Evolutionary conservation across 2,113 vertebrate genomes (phyloP), one percentile per base, ranked within the genome.

Genomic region (cat (Felis catus)): DNA sequence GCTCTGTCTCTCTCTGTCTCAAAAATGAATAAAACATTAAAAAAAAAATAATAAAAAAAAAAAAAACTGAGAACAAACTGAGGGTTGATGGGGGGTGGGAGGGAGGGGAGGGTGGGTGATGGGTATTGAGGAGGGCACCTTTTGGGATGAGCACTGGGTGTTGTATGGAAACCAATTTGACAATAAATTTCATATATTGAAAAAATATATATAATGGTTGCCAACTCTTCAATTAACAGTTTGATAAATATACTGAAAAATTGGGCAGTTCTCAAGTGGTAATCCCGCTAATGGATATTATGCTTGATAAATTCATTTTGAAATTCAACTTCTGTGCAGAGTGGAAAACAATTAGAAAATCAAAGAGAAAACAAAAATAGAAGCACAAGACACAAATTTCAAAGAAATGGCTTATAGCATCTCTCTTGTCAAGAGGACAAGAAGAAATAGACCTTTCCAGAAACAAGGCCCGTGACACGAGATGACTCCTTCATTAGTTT

Each of bases 181-280:
- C 39, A 39, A 39, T 39, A 39, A 39, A 39, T 39, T 39, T 39
- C 39, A 39, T 39, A 39, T 39, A 39, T 39, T 39, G 39, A 39
- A 39, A 39, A 39, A 39, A 39, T 36, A 39, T 39, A 80, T 33
- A 61, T 14, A 80, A 48, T 19, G 55, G 61, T n/a, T 94, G 83
- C 92, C 92, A 97, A 33, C 65, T 95, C 74, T 90, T 95, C 95
- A 81, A 76, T 95, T 81, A 95, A 71, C 58, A 94, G 71, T 94
- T 91, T 96, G 86, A 91, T 27, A 45, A 89, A 96, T 70, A 27
- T 68, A 65, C 58, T 89, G 79, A 97, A 85, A 97, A 95, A 76
- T 19, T 74, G 41, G 31, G 63, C 68, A 63, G 65, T 39, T 96
- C 74, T 92, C 89, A 94, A 95, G 27, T 16, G 18, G 74, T 79